Evolutionary conservation across 1,140 invertebrate genomes (phyloP), one percentile per base, ranked within the genome.

Genomic region (Nymphalis io): DNA sequence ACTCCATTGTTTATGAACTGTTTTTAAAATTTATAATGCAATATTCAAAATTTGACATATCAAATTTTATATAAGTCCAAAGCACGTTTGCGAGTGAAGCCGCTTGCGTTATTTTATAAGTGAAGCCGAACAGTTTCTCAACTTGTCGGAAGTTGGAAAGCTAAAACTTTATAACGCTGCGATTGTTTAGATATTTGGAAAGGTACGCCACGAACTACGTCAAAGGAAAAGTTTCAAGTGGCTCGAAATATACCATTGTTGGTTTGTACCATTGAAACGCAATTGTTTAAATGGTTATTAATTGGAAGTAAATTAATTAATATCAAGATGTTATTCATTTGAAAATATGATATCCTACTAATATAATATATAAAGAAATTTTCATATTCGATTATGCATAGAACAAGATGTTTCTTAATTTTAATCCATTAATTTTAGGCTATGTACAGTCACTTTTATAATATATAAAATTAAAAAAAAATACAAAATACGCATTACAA

Each of bases 161-260:
- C 71, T 74, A 72, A 79, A 83, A 87, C 73, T 84, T 82, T 78
- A 78, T 63, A 77, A 75, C 76, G 66, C 70, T 72, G 68, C 77
- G 71, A 85, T 87, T 84, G 83, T 87, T 87, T 81, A 76, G 79
- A 80, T 78, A 70, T 82, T 80, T 72, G 65, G 59, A 70, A 78
- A 81, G 78, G 78, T 77, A 80, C 75, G 74, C 72, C 70, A 59
- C 73, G 67, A 73, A 59, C 68, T 38, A 76, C 75, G 77, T 84
- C 83, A 85, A 88, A 86, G 80, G 75, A 74, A 85, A 88, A 86
- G 75, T 88, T 88, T 81, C 73, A 76, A 83, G 76, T 73, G 75
- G 74, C 77, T 79, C 60, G 73, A 64, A 72, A 83, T 79, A 81
- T 63, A 74, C 76, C 20, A 55, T 23, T 55, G 51, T 23, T 58